Evolutionary conservation across 2,888 invertebrate genomes (phyloP).

Genomic region (Tipula helvola): DNA sequence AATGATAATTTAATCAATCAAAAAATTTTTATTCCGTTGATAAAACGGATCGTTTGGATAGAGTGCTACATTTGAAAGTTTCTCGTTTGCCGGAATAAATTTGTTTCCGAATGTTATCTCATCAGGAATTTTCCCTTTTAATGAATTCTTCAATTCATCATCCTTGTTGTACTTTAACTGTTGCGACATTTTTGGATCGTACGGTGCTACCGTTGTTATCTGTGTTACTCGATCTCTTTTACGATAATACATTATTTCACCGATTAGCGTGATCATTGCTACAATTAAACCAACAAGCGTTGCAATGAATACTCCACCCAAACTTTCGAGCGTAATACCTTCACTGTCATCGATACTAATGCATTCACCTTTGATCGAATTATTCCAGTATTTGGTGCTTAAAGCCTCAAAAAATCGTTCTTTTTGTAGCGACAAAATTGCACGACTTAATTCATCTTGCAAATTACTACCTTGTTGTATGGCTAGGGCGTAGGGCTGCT

Average conservation of each 20-base stretch:
- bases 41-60: background rate
- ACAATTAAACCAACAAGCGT: conserved; percentile 71
- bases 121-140: background rate
- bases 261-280: conserved; percentile 71
- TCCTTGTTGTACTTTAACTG: background rate
- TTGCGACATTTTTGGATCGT: background rate
- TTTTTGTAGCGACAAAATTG: conserved; percentile 69
- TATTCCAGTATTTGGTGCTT: conserved; percentile 76
- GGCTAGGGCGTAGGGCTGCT: conserved; percentile 79
- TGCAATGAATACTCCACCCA: conserved; percentile 88
- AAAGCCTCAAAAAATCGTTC: conserved; percentile 71
- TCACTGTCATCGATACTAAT: conserved; percentile 67
- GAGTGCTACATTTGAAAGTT: background rate
- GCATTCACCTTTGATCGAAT: conserved; percentile 53
- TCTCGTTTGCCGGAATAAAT: conserved; percentile 13
- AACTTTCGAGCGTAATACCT: conserved; percentile 77
- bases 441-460: conserved; percentile 47
- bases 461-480: conserved; percentile 79
- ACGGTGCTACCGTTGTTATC: conserved; percentile 17
- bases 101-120: conserved; percentile 14
- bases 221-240: conserved; percentile 40
- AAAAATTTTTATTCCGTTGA: background rate
- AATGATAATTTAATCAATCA: background rate
- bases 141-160: background rate
- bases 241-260: conserved; percentile 69